Conservation (phyloP, 2,888 invertebrate species). For the Eledone cirrhosa region DNA sequence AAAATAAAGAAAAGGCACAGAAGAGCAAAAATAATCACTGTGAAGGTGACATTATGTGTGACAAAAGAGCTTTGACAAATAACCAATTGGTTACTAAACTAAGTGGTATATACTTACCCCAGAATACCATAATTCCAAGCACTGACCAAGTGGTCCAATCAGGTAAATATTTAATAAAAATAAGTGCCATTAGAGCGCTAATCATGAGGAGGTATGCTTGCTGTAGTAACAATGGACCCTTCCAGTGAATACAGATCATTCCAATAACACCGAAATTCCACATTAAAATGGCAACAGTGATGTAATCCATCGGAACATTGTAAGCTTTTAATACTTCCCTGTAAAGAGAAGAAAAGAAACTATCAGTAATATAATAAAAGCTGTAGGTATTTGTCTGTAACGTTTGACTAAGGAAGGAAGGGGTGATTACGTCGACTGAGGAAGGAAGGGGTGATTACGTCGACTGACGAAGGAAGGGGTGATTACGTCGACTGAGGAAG, state of each 20-base stretch:
- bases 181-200: constrained; percentile 96
- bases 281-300: constrained; percentile 85
- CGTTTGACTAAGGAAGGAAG: no score
- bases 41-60: no score
- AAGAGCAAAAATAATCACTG: no score
- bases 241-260: constrained; percentile 99
- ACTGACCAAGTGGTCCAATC: constrained; percentile 99
- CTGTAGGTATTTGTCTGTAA: no score
- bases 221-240: constrained; percentile 92
- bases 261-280: constrained; percentile 96
- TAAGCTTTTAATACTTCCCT: constrained; percentile 91
- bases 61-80: no score
- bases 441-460: no score
- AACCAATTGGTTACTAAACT: no score
- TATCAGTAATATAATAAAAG: no score
- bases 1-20: no score
- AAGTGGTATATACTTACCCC: constrained; percentile 76
- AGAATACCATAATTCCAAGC: constrained; percentile 93
- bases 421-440: no score
- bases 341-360: constrained; percentile 56
- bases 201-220: constrained; percentile 94
- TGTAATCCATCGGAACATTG: constrained; percentile 95
- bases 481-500: no score
- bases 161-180: constrained; percentile 98
- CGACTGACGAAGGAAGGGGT: no score